Percentiles rank a stretch among this genome's conserved stretches.
Conservation (phyloP, 2,797 vertebrate species). For the Pseudochirops corinnae region DNA sequence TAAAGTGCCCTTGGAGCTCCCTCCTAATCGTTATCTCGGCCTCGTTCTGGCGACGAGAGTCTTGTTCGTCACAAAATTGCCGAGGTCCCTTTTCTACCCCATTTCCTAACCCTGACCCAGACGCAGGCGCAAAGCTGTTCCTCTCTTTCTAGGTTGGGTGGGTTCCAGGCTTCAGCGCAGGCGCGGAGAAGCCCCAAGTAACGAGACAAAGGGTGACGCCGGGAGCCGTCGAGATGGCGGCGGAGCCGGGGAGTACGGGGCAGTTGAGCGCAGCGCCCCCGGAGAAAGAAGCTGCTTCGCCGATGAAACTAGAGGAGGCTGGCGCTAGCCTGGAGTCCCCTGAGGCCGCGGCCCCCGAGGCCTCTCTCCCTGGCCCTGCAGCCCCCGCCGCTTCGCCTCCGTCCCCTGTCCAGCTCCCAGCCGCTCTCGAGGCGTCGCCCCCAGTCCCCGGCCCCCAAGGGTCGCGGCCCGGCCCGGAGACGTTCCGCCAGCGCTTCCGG, state of each 20-base stretch:
- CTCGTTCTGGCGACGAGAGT: not conserved
- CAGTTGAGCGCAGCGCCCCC: not conserved
- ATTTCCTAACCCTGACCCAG: not conserved
- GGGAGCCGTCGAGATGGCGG: slow-evolving; percentile 63
- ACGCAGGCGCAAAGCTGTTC: not conserved
- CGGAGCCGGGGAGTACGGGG: not conserved
- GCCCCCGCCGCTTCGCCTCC: not conserved
- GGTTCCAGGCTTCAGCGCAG: not conserved
- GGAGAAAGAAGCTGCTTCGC: not conserved
- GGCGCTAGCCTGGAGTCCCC: not conserved
- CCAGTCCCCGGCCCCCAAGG: not conserved
- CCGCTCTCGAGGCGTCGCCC: not conserved
- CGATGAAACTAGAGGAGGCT: slow-evolving; percentile 21
- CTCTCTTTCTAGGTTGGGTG: not conserved
- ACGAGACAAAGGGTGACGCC: slow-evolving; percentile 65
- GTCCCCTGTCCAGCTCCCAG: not conserved
- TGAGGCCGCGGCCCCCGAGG: slow-evolving; percentile 13
- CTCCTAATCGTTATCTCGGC: not conserved
- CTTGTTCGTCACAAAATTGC: not conserved
- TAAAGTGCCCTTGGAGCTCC: not conserved
- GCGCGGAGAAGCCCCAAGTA: slow-evolving; percentile 31
- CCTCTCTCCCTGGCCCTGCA: not conserved
- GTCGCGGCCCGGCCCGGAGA: slow-evolving; percentile 72
- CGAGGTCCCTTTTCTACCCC: not conserved
- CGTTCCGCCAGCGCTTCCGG: slow-evolving; percentile 80